These are phyloP conservation scores for Melopsittacus undulatus DNA, from an alignment of 2,797 vertebrate genomes.

Conservation along the genomic window DNA sequence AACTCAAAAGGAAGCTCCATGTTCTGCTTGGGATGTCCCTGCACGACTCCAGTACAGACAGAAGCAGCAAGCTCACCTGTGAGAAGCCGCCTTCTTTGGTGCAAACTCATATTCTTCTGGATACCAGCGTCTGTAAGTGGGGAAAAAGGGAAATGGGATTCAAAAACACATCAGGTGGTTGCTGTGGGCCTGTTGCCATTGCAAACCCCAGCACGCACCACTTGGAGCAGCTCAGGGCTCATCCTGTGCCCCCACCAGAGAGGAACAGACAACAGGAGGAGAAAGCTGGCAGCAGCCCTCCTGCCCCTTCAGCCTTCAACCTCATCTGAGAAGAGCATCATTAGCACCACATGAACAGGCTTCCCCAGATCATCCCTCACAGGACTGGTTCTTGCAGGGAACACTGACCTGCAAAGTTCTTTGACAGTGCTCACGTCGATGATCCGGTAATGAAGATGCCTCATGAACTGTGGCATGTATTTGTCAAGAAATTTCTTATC, in stretches of 20 bases:
- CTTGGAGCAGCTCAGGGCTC: fast-evolving
- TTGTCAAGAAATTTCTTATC: slow-evolving; percentile 98
- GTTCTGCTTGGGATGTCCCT: background rate
- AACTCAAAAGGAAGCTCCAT: background rate
- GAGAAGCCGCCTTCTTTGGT: slow-evolving; percentile 90
- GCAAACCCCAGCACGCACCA: fast-evolving
- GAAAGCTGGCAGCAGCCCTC: background rate
- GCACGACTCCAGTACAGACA: background rate
- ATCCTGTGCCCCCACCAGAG: fast-evolving
- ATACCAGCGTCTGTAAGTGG: slow-evolving; percentile 88
- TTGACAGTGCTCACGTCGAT: slow-evolving; percentile 98
- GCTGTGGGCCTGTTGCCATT: background rate
- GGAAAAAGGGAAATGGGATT: background rate
- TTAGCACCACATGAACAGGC: fast-evolving
- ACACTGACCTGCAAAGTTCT: slow-evolving; percentile 90
- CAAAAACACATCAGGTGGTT: background rate
- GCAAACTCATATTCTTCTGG: slow-evolving; percentile 87
- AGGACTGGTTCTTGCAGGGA: background rate
- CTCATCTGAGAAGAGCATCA: background rate
- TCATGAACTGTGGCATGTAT: slow-evolving; percentile 97
- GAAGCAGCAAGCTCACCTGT: slow-evolving; percentile 81
- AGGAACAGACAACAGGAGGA: background rate
- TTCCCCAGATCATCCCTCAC: fast-evolving
- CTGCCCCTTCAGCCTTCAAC: background rate
- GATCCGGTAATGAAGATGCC: slow-evolving; percentile 96